Evolutionary conservation across 2,888 invertebrate genomes (phyloP), one percentile per base, ranked within the genome.

Genomic region (Colostygia pectinataria): DNA sequence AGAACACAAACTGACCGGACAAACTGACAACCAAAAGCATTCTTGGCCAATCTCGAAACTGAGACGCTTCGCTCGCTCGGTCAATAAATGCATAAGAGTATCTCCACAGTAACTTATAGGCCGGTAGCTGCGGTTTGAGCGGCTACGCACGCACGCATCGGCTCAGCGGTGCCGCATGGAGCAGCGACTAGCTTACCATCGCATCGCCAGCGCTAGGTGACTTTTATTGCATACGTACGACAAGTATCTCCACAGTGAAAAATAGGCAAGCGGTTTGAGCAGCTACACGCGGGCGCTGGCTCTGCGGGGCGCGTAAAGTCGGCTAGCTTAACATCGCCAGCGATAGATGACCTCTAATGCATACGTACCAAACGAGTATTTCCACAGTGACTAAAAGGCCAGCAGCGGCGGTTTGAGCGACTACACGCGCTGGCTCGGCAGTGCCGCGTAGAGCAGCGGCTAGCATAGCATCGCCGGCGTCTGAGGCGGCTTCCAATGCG

Each of bases 221-320:
- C n/a, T 18, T 18, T 4, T 18, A 18, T 3, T 18, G 18, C 18
- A 5, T 38, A 9, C 59, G 23, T 59, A 87, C 88, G 45, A 86
- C 82, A 28, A 89, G 71, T 54, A 89, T 88, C 57, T 90, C 89
- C 5, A 84, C 60, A 40, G 88, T 86, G 55, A 90, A 75, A 0
- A 90, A 75, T 1, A 81, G 43, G 2, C 72, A 77, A 1, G 59
- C 53, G 1, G 78, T 80, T 33, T 87, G 85, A 0, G 51, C 59
- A 0, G 62, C 61, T 1, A 82, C 63, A 1, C 65, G n/a, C n/a
- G n/a, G n/a, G 67, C 5, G 51, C 59, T 0, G 85, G 87, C 5
- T 80, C 75, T 0, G 67, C 42, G 0, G 81, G 12, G 84, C 85
- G 0, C 83, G 74, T 4, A 89, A 60, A 2, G 74, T 71, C 81